Evolutionary conservation across 2,888 invertebrate genomes (phyloP).

Genomic region (Thecophora atra): DNA sequence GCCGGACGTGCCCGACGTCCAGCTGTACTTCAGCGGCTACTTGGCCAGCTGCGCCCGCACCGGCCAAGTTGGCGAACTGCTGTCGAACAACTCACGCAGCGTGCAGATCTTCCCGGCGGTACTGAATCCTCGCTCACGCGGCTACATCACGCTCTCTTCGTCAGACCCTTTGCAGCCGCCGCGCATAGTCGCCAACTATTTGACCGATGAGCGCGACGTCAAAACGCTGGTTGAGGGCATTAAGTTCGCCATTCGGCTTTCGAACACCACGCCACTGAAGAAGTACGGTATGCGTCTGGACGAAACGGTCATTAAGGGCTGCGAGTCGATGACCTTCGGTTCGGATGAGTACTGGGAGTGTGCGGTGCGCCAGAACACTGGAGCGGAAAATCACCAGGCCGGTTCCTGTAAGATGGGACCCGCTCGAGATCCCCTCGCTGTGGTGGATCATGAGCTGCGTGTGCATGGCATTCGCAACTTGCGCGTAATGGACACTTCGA

Average conservation of each 20-base stretch:
- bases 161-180: constrained; percentile 84
- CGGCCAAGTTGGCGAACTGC: constrained; percentile 83
- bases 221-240: constrained; percentile 84
- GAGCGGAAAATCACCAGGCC: constrained; percentile 84
- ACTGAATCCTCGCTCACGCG: constrained; percentile 87
- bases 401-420: constrained; percentile 88
- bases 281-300: constrained; percentile 81
- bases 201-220: constrained; percentile 73
- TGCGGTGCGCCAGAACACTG: constrained; percentile 75
- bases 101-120: constrained; percentile 83
- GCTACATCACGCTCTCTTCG: constrained; percentile 77
- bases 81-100: constrained; percentile 75
- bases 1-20: constrained; percentile 81
- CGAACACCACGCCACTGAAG: constrained; percentile 74
- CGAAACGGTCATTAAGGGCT: constrained; percentile 77
- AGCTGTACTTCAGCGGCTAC: constrained; percentile 87
- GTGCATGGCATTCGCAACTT: constrained; percentile 74
- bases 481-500: constrained; percentile 80
- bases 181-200: constrained; percentile 83
- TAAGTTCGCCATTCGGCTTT: constrained; percentile 77
- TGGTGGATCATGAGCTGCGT: constrained; percentile 75
- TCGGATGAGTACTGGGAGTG: constrained; percentile 81
- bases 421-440: constrained; percentile 74
- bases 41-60: constrained; percentile 86
- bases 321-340: constrained; percentile 79